Conservation (phyloP, 2,113 vertebrate genomes). For the Nettapus auritus region DNA sequence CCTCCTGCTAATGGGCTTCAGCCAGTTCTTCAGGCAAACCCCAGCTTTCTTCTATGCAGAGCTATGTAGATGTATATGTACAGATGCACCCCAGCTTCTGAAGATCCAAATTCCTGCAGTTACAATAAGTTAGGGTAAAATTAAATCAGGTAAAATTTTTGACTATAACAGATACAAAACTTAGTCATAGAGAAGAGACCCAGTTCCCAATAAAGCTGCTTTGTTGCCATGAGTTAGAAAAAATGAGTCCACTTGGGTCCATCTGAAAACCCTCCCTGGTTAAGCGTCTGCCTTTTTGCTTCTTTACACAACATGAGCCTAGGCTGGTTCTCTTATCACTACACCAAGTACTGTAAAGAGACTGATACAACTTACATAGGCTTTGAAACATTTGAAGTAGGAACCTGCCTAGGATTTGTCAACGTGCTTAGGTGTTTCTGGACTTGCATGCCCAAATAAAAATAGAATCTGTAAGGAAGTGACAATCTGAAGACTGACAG, state of each 20-base stretch:
- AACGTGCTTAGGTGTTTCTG: neutral
- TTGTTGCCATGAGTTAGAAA: neutral
- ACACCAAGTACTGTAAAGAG: neutral
- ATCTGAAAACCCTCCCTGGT: neutral
- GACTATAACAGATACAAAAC: too few relatives aligned
- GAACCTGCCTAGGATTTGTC: neutral
- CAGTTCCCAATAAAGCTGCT: neutral
- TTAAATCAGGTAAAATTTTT: too few relatives aligned
- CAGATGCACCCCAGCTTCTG: neutral
- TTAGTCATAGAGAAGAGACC: neutral
- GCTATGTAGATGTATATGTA: neutral
- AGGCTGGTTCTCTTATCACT: neutral
- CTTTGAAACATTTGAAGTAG: neutral
- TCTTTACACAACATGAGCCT: neutral
- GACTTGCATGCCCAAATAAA: neutral
- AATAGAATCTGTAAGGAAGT: rapidly evolving
- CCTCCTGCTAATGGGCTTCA: neutral
- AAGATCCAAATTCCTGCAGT: too few relatives aligned
- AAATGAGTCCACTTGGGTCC: rapidly evolving
- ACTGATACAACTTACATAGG: neutral
- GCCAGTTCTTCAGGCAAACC: neutral
- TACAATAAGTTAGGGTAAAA: too few relatives aligned
- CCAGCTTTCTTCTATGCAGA: neutral
- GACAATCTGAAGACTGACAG: neutral
- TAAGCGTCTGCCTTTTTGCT: neutral